Evolutionary conservation across 2,113 vertebrate genomes (phyloP).

Genomic region (Chaenocephalus aceratus): DNA sequence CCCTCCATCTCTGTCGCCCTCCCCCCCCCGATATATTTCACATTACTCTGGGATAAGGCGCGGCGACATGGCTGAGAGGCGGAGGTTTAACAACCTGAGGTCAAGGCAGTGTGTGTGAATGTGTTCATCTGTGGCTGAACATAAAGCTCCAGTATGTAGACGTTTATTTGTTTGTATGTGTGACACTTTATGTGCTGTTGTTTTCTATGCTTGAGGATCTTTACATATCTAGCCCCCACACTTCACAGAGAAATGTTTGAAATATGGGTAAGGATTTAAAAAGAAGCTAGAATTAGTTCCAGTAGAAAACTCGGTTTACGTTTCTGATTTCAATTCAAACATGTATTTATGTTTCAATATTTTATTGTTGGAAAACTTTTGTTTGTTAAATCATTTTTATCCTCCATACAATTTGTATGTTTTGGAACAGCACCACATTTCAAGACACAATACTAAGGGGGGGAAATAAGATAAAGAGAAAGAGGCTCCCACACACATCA

Average conservation of each 20-base stretch:
- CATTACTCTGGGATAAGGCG: neutral
- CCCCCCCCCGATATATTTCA: neutral
- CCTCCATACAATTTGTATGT: neutral
- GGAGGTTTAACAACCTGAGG: conserved; percentile 15
- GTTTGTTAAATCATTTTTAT: neutral
- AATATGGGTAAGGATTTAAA: too few species aligned
- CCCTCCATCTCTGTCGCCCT: neutral
- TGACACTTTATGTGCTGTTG: neutral
- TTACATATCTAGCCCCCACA: too few species aligned
- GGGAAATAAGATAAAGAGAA: neutral
- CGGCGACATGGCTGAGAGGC: conserved; percentile 4
- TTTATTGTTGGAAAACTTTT: too few species aligned
- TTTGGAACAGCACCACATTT: neutral
- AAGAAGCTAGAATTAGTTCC: too few species aligned
- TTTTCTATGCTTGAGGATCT: conserved; percentile 9
- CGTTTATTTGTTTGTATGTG: neutral
- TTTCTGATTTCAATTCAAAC: too few species aligned
- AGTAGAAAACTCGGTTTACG: too few species aligned
- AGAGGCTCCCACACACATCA: neutral
- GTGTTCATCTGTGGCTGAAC: neutral
- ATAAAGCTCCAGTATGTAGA: neutral
- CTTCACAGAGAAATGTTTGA: too few species aligned
- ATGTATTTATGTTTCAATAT: too few species aligned
- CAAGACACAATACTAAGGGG: neutral
- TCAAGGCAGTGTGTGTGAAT: conserved; percentile 21